Evolutionary conservation across 2,888 invertebrate genomes (phyloP), one percentile per base, ranked within the genome.

Genomic region (Cephus pulcher): DNA sequence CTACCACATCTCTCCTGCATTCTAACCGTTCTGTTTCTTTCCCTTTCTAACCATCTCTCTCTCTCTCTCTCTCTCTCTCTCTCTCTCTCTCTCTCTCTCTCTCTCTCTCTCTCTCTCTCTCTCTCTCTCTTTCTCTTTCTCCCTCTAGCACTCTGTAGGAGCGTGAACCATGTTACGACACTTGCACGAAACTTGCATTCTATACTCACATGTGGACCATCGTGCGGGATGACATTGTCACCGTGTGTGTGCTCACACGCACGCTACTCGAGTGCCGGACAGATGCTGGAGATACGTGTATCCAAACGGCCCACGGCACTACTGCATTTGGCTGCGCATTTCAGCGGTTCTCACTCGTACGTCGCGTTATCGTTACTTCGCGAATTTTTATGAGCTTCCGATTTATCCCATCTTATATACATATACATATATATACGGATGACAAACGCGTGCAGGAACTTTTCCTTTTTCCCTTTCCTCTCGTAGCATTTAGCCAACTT

Each of bases 311-410:
- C 76, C 76, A 74, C 76, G 69, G 79, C 79, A 76, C 74, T 73
- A 73, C 78, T 76, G 76, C 76, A 76, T 74, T 79, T 69, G 70
- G 70, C 70, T 70, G 70, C 69, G 76, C 74, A 34, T 74, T 69
- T 76, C 79, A 79, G 79, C n/a, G 79, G 34, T 35, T 76, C 79
- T 79, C 79, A 79, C 68, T 79, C 77, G 34, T 34, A 12, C 37
- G 12, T 37, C 12, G 37, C 37, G 4, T 37, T 37, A 37, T 37
- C 12, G 12, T 35, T 12, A n/a, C 34, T 68, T 70, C 30, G 32
- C n/a, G 30, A 9, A 32, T 12, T n/a, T 70, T 70, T 70, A 12
- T n/a, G 70, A 70, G 70, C 70, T 70, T 70, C 4, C 70, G 32
- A 70, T 70, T 70, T n/a, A 3, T 37, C 37, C 12, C 12, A 4